Conservation (phyloP, 2,888 invertebrate species). For the Campaea margaritaria region DNA sequence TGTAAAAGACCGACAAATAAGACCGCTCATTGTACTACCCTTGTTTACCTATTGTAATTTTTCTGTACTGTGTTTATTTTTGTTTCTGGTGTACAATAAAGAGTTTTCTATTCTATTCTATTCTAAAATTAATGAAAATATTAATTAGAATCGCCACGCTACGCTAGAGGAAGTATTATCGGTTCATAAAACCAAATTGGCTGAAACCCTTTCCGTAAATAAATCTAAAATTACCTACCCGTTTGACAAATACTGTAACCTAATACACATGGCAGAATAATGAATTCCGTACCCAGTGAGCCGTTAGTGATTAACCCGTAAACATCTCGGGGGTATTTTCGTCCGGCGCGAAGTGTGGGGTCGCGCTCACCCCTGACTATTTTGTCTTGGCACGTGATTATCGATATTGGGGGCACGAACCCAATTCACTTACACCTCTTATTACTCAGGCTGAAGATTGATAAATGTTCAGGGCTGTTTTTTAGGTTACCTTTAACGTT, state of each 20-base stretch:
- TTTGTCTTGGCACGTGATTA: slow-evolving; percentile 73
- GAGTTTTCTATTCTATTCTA: no score
- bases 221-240: slow-evolving; percentile 37
- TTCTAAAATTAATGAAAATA: slow-evolving; percentile 5
- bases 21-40: no score
- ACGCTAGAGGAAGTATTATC: slow-evolving; percentile 10
- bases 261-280: slow-evolving; percentile 56
- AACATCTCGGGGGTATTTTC: slow-evolving; percentile 72
- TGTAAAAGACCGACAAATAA: no score
- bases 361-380: slow-evolving; percentile 61
- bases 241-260: slow-evolving; percentile 43
- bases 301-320: slow-evolving; percentile 71
- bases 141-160: slow-evolving; percentile 22
- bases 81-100: no score
- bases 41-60: no score
- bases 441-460: slow-evolving; percentile 68
- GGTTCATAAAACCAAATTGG: slow-evolving; percentile 36
- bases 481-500: slow-evolving; percentile 26
- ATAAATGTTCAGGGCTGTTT: slow-evolving; percentile 48
- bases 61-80: no score
- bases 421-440: slow-evolving; percentile 72
- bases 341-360: slow-evolving; percentile 61
- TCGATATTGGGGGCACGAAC: slow-evolving; percentile 74
- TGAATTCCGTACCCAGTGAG: slow-evolving; percentile 58
- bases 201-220: slow-evolving; percentile 36